These are phyloP conservation scores for Ommatoiulus sabulosus DNA, from an alignment of 2,888 invertebrate species.

Conservation along the genomic window DNA sequence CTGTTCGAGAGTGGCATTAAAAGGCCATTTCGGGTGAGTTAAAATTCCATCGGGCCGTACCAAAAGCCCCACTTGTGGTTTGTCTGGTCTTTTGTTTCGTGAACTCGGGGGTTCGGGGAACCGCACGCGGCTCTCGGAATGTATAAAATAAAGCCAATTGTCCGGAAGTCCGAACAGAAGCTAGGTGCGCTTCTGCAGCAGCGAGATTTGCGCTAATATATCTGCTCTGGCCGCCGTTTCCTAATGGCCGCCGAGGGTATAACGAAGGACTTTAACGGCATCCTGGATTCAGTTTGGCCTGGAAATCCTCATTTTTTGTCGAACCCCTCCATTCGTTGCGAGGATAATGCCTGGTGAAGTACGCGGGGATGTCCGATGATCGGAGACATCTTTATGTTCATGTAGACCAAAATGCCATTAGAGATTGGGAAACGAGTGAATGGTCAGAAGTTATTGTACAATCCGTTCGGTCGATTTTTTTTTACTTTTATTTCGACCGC, in stretches of 20 bases:
- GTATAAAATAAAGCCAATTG: conserved; percentile 17
- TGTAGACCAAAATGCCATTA: conserved; percentile 32
- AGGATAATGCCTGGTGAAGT: neutral
- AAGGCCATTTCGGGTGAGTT: neutral
- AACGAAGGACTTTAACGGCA: conserved; percentile 10
- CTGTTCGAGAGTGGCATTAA: neutral
- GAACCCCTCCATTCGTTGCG: neutral
- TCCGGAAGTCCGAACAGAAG: conserved; percentile 7
- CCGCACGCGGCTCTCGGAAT: neutral
- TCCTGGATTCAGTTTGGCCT: neutral
- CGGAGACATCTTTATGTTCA: conserved; percentile 38
- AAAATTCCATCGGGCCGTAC: neutral
- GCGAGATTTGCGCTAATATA: conserved; percentile 32
- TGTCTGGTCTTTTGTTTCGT: conserved; percentile 17
- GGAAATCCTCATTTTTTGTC: neutral
- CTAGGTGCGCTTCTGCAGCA: neutral
- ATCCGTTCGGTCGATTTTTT: conserved; percentile 17
- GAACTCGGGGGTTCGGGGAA: neutral
- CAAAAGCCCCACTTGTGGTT: conserved; percentile 22
- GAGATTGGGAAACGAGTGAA: conserved; percentile 38
- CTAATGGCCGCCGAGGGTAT: conserved; percentile 10
- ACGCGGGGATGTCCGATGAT: neutral
- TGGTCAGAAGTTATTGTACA: conserved; percentile 47
- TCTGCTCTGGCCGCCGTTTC: conserved; percentile 17
- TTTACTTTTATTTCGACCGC: conserved; percentile 35